A percentile compares a stretch with the other conserved stretches of the same genome.
These are phyloP conservation scores for Synergus gifuensis DNA, from an alignment of 2,888 invertebrate species.

Conservation along the genomic window DNA sequence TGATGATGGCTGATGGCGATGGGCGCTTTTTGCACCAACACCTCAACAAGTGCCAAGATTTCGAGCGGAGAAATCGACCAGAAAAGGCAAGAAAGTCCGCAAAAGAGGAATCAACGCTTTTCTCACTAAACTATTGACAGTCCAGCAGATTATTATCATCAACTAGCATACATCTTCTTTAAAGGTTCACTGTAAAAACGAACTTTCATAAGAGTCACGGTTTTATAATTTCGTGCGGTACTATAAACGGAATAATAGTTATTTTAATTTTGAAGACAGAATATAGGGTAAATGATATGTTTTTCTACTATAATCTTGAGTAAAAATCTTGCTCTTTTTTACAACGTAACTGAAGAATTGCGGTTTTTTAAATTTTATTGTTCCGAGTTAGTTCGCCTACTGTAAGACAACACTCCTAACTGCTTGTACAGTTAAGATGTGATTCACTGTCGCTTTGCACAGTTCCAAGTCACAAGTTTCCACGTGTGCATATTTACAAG, in stretches of 20 bases:
- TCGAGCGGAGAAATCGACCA: conserved; percentile 54
- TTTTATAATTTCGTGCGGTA: not conserved
- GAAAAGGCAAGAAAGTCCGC: conserved; percentile 52
- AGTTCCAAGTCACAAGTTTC: not conserved
- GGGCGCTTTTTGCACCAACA: not conserved
- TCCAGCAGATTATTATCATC: not conserved
- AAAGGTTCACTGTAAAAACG: too few species aligned
- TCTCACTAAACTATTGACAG: conserved; percentile 51
- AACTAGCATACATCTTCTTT: not conserved
- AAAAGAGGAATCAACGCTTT: conserved; percentile 44
- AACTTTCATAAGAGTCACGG: too few species aligned
- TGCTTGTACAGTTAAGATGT: not conserved
- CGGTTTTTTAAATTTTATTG: not conserved
- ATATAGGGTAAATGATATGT: too few species aligned
- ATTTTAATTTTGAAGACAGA: not conserved
- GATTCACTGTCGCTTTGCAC: not conserved
- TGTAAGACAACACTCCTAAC: not conserved
- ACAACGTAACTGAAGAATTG: not conserved
- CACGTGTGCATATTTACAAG: not conserved
- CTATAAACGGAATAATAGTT: not conserved
- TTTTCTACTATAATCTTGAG: too few species aligned
- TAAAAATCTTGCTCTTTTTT: not conserved
- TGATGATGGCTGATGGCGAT: not conserved
- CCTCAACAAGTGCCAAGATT: conserved; percentile 1
- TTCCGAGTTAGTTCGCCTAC: not conserved